Conservation (phyloP, 2,797 vertebrate species). For the Cygnus olor region DNA sequence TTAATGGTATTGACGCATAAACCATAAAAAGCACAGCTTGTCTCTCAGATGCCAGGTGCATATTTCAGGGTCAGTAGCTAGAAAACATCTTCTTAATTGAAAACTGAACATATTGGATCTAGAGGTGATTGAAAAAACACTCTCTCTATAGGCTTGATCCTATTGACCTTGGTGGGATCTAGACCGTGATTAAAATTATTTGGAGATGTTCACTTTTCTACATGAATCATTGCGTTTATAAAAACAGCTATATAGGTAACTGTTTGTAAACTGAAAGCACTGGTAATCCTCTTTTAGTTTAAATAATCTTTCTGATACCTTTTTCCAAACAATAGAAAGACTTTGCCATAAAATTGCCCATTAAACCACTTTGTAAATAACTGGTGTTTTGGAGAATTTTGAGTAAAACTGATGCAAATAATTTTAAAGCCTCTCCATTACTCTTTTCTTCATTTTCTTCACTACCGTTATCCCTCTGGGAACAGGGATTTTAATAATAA, state of each 20-base stretch:
- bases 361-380: neutral
- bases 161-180: neutral
- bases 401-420: neutral
- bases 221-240: neutral
- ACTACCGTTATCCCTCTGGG: neutral
- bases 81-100: constrained; percentile 9
- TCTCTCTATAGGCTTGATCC: neutral
- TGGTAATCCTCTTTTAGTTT: neutral
- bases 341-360: neutral
- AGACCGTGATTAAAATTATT: neutral
- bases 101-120: neutral
- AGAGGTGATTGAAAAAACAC: neutral
- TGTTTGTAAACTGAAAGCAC: neutral
- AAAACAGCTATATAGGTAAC: neutral
- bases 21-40: constrained; percentile 14
- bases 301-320: neutral
- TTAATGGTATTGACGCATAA: neutral
- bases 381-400: rapidly evolving
- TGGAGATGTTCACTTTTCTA: neutral
- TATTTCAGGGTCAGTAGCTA: constrained; percentile 18
- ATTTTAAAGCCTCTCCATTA: neutral
- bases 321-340: neutral
- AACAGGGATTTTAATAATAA: neutral
- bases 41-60: neutral
- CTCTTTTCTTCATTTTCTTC: neutral